These are phyloP conservation scores for Beris chalybata DNA, from an alignment of 2,888 invertebrate species.

Conservation along the genomic window DNA sequence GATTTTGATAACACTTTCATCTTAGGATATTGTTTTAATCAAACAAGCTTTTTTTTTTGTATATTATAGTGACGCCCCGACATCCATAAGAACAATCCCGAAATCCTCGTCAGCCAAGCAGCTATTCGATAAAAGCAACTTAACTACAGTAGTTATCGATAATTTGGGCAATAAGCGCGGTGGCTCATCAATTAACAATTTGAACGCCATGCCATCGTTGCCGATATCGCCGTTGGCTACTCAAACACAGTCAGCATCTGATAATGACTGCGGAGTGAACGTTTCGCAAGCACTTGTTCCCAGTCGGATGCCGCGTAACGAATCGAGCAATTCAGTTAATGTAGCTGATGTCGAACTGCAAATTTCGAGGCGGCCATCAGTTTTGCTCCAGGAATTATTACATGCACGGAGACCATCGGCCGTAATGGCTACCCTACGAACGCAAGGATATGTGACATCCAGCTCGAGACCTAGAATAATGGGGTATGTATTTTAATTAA, in stretches of 20 bases:
- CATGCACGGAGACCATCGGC: conserved; percentile 62
- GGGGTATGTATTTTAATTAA: conserved; percentile 44
- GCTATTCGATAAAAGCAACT: conserved; percentile 24
- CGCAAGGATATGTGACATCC: conserved; percentile 33
- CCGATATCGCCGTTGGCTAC: conserved; percentile 33
- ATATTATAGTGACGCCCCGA: conserved; percentile 15
- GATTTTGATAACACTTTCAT: too few relatives aligned
- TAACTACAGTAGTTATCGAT: conserved; percentile 15
- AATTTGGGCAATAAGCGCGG: conserved; percentile 18
- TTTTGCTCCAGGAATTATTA: conserved; percentile 54
- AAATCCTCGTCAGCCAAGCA: conserved; percentile 35
- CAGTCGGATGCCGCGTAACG: conserved; percentile 42
- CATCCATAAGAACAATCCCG: conserved; percentile 20
- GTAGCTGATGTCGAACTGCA: conserved; percentile 47
- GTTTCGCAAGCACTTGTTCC: conserved; percentile 27
- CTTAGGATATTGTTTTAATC: too few relatives aligned
- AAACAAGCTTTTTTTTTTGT: neutral
- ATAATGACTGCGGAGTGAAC: conserved; percentile 17
- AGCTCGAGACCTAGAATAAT: conserved; percentile 43
- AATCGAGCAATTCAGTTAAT: conserved; percentile 45
- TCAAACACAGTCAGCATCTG: conserved; percentile 16
- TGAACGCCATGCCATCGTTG: conserved; percentile 25
- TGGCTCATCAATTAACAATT: conserved; percentile 15
- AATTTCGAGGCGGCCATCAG: conserved; percentile 53
- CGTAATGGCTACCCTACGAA: conserved; percentile 61